Percentiles rank a stretch among this genome's conserved stretches.
phyloP scores from a whole-genome alignment of 2,888 invertebrate species.

The Carcina quercana region DNA sequence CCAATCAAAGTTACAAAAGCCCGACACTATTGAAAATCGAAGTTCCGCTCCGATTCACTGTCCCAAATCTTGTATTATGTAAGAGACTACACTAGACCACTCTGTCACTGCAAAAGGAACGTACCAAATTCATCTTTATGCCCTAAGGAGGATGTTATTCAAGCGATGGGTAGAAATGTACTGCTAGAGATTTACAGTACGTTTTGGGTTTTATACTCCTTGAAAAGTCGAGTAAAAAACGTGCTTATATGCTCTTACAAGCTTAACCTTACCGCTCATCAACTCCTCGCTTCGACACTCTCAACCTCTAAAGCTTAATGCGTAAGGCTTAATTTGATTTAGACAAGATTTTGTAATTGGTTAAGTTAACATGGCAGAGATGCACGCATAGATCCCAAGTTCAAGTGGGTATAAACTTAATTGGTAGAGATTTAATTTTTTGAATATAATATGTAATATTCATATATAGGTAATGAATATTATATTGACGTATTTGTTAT shows the following conservation, averaged over 20 bases:
- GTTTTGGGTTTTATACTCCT: constrained; percentile 60
- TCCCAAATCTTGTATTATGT: too few relatives aligned
- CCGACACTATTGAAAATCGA: too few relatives aligned
- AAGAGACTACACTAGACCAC: constrained; percentile 8
- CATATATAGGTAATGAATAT: too few relatives aligned
- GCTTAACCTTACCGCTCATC: constrained; percentile 20
- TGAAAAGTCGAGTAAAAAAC: constrained; percentile 58
- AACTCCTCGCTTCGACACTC: too few relatives aligned
- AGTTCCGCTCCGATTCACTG: too few relatives aligned
- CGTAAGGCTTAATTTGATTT: too few relatives aligned
- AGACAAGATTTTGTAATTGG: too few relatives aligned
- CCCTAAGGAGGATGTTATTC: constrained; percentile 29
- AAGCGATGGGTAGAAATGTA: constrained; percentile 41
- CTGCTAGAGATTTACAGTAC: constrained; percentile 38
- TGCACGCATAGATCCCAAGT: constrained; percentile 41
- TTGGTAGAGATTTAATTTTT: constrained; percentile 30
- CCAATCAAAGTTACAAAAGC: too few relatives aligned
- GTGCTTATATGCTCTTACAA: constrained; percentile 37
- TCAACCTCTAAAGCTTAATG: too few relatives aligned
- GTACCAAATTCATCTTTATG: constrained; percentile 51
- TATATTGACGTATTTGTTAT: constrained; percentile 14
- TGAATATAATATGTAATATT: too few relatives aligned
- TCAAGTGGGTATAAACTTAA: constrained; percentile 32
- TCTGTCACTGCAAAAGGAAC: constrained; percentile 10
- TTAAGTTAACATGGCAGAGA: constrained; percentile 31